phyloP scores from a whole-genome alignment of 2,888 invertebrate species.

The Drosophila melanosoma region DNA sequence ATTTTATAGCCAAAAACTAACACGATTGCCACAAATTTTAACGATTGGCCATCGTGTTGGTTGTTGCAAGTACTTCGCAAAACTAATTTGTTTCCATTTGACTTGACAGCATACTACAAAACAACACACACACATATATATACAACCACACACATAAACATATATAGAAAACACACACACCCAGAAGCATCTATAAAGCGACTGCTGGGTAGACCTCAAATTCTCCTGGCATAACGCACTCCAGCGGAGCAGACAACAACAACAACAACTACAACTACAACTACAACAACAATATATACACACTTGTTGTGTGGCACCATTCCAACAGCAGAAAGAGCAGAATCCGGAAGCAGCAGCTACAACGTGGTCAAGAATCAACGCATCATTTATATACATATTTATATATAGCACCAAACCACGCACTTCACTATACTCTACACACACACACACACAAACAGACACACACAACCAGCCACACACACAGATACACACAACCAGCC shows the following conservation, averaged over 20 bases:
- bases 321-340: conserved; percentile 51
- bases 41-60: conserved; percentile 11
- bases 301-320: conserved; percentile 72
- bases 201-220: conserved; percentile 43
- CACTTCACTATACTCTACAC: neutral
- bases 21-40: conserved; percentile 5
- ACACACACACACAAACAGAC: conserved; percentile 6
- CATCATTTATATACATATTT: conserved; percentile 49
- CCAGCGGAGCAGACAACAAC: conserved; percentile 31
- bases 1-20: neutral
- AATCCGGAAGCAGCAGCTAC: conserved; percentile 33
- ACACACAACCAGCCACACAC: conserved; percentile 10
- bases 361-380: conserved; percentile 28
- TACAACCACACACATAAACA: conserved; percentile 18
- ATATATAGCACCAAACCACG: conserved; percentile 10
- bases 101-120: conserved; percentile 45
- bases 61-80: conserved; percentile 5
- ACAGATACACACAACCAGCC: conserved; percentile 9
- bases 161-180: conserved; percentile 35
- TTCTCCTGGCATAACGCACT: conserved; percentile 56
- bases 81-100: conserved; percentile 18
- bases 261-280: neutral
- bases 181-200: conserved; percentile 39
- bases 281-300: conserved; percentile 45
- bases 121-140: conserved; percentile 25